These are phyloP conservation scores for Brachymystax lenok DNA, from an alignment of 2,797 vertebrate species.

Conservation along the genomic window DNA sequence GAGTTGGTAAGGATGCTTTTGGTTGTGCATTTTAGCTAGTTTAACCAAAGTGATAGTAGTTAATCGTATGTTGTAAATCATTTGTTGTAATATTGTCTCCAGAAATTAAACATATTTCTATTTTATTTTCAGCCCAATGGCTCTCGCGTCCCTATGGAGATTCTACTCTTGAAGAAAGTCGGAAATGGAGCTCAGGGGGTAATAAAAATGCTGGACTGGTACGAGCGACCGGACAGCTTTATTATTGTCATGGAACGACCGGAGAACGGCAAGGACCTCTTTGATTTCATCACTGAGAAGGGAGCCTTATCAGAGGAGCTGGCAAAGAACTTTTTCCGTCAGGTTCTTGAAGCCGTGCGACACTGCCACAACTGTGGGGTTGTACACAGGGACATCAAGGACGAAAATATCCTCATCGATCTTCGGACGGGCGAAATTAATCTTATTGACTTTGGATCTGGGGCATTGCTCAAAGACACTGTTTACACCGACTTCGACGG, in stretches of 20 bases:
- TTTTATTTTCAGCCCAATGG: conserved; percentile 78
- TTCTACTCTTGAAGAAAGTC: conserved; percentile 89
- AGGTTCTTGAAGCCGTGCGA: conserved; percentile 91
- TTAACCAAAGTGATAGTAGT: neutral
- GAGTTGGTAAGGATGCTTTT: conserved; percentile 83
- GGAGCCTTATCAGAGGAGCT: conserved; percentile 88
- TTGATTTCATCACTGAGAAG: conserved; percentile 92
- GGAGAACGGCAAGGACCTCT: conserved; percentile 88
- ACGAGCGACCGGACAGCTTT: conserved; percentile 90
- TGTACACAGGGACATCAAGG: conserved; percentile 95
- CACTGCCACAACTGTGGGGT: conserved; percentile 91
- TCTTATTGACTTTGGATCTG: conserved; percentile 95
- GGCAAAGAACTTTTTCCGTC: conserved; percentile 89
- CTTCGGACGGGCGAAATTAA: conserved; percentile 88
- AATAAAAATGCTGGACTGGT: conserved; percentile 94
- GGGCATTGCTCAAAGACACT: conserved; percentile 91
- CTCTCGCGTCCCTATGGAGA: conserved; percentile 89
- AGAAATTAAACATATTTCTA: neutral
- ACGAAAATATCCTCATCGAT: conserved; percentile 93
- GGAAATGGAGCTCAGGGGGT: conserved; percentile 86
- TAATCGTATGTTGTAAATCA: neutral
- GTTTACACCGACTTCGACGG: conserved; percentile 94
- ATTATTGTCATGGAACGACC: conserved; percentile 92
- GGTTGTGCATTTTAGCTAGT: neutral
- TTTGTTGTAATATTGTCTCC: neutral